Conservation (phyloP, 2,797 vertebrate genomes). For the Gobio occitaniae region DNA sequence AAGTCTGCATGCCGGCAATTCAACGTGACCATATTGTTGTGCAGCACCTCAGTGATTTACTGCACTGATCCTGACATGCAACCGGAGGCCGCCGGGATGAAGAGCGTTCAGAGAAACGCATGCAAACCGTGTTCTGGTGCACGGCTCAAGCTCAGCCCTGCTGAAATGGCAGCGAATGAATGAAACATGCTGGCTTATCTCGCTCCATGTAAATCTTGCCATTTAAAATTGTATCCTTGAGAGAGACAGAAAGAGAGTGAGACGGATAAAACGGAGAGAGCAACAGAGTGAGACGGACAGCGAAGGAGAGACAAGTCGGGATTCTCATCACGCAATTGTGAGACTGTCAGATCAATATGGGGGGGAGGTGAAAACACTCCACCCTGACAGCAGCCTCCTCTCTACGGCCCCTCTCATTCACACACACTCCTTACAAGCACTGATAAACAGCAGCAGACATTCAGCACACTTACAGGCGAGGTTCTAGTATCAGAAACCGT, state of each 20-base stretch:
- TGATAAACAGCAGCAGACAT: conserved; percentile 42
- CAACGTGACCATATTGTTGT: not conserved
- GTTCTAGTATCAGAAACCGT: conserved; percentile 24
- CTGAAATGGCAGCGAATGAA: conserved; percentile 28
- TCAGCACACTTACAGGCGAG: conserved; percentile 22
- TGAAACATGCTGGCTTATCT: conserved; percentile 50
- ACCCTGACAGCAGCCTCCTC: conserved; percentile 35
- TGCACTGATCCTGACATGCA: conserved; percentile 18
- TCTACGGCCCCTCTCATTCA: conserved; percentile 16
- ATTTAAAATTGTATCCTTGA: conserved; percentile 43
- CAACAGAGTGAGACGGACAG: conserved; percentile 26
- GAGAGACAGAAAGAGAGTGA: conserved; percentile 34
- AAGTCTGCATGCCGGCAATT: not conserved
- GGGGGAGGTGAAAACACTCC: conserved; percentile 41
- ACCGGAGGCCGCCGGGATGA: not conserved
- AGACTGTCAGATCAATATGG: conserved; percentile 44
- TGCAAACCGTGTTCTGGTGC: not conserved
- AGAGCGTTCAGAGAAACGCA: not conserved
- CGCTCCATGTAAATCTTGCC: conserved; percentile 40
- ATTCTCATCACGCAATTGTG: conserved; percentile 45
- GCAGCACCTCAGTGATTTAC: conserved; percentile 11
- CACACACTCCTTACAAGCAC: conserved; percentile 30
- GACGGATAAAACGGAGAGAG: conserved; percentile 21
- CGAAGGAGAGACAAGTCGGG: conserved; percentile 41
- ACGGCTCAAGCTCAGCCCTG: not conserved